Base-by-base conservation (phyloP, 2,113 vertebrate species). In the Alectura lathami region DNA sequence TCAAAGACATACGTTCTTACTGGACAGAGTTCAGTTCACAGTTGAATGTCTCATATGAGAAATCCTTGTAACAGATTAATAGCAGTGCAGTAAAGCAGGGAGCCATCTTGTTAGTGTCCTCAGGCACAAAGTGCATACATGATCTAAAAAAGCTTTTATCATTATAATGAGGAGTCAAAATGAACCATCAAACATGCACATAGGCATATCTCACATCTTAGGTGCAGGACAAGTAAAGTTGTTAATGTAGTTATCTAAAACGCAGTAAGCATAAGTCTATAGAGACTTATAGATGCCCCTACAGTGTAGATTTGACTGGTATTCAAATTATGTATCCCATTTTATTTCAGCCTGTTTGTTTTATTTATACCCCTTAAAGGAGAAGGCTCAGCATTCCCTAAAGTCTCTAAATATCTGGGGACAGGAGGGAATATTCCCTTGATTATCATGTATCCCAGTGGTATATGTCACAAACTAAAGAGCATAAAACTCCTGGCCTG, bases 391-490 rank as follows among this genome's bases (percentile, higher is more conserved):
- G 85, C 74, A 87, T 79, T 72, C 67, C 50, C 80, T 77, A 59
- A n/a, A 88, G 68, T 69, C 89, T 54, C 75, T 34, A 91, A 79
- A 80, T 82, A 86, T 85, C 68, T 90, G 51, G 68, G 92, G 87
- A 87, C 70, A 94, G 75, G 79, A 88, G 88, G 66, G 91, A 94
- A 96, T 96, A 97, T 59, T 85, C 86, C 76, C 73, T 75, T 96
- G 94, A 96, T 96, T 88, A 96, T 51, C 57, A 63, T 9, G 6
- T 88, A 86, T 70, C 78, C 56, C 69, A 69, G 94, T 85, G 64
- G 74, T 95, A 69, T 66, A 95, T 80, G 78, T 91, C 75, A 70
- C 72, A 92, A 96, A 66, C 82, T 83, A 88, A 95, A 95, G 91
- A 86, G 82, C 85, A 91, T 84, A 97, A 96, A 96, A 76, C 50